Percentiles rank a stretch among this genome's conserved stretches.
Conservation (phyloP, 1,140 invertebrate genomes). For the Drosophila seguyi region DNA sequence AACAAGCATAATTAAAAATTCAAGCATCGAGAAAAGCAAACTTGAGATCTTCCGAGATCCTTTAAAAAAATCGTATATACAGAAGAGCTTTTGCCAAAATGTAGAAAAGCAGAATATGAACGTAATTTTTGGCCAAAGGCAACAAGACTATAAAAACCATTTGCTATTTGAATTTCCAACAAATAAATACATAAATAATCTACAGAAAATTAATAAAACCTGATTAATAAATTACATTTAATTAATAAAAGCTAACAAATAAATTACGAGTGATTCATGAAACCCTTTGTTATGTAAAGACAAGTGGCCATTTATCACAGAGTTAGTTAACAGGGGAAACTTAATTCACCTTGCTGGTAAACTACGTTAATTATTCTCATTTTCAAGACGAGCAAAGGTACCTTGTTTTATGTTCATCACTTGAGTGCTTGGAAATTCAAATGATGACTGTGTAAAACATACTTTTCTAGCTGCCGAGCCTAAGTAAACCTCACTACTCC, state of each 20-base stretch:
- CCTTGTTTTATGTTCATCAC: constrained; percentile 23
- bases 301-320: constrained; percentile 1
- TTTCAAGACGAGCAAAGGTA: constrained; percentile 28
- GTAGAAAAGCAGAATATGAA: no score
- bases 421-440: constrained; percentile 7
- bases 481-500: constrained; percentile 16
- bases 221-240: not conserved
- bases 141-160: no score
- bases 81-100: not conserved
- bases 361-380: constrained; percentile 19
- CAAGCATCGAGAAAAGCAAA: constrained; percentile 22
- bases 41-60: no score
- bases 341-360: not conserved
- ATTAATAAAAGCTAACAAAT: constrained; percentile 2
- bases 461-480: constrained; percentile 11
- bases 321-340: not conserved
- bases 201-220: not conserved
- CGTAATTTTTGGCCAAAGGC: not conserved
- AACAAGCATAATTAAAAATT: constrained; percentile 70
- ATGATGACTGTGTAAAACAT: constrained; percentile 5
- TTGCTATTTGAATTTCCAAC: no score
- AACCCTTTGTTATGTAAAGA: constrained; percentile 6
- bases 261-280: not conserved
- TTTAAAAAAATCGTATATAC: constrained; percentile 2
- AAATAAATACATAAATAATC: not conserved